Conservation (phyloP, 2,113 vertebrate genomes). For the Elanus axillaris region DNA sequence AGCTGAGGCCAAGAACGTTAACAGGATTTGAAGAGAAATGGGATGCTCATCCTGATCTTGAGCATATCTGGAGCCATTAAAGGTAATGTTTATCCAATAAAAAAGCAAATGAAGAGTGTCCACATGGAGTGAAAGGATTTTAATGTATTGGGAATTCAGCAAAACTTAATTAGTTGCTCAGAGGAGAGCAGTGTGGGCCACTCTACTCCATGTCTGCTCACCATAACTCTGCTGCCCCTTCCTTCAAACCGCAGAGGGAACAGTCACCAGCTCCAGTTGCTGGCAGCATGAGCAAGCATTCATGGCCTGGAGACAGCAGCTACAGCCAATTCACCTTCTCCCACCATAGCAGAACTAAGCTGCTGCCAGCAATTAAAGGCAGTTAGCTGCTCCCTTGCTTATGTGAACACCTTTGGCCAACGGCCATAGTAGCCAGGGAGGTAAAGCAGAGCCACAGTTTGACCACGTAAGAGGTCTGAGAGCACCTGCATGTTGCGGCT, state of each 20-base stretch:
- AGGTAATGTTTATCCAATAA: neutral
- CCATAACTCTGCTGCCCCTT: neutral
- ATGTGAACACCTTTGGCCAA: neutral
- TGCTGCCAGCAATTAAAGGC: neutral
- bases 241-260: neutral
- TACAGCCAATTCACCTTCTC: neutral
- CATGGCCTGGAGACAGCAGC: neutral
- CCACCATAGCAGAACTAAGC: neutral
- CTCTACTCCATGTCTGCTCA: neutral
- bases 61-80: neutral
- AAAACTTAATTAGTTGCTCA: conserved; percentile 7
- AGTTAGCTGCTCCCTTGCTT: neutral
- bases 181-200: neutral
- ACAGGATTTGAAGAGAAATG: neutral
- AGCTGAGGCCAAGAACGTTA: neutral
- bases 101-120: neutral
- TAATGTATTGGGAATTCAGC: neutral
- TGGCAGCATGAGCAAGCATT: neutral
- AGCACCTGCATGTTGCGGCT: neutral
- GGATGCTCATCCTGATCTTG: neutral
- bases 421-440: neutral
- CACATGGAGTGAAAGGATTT: neutral
- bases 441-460: neutral
- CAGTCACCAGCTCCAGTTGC: neutral
- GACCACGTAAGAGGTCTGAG: neutral